Conservation (phyloP, 1,140 invertebrate species). For the Drepana arcuata region DNA sequence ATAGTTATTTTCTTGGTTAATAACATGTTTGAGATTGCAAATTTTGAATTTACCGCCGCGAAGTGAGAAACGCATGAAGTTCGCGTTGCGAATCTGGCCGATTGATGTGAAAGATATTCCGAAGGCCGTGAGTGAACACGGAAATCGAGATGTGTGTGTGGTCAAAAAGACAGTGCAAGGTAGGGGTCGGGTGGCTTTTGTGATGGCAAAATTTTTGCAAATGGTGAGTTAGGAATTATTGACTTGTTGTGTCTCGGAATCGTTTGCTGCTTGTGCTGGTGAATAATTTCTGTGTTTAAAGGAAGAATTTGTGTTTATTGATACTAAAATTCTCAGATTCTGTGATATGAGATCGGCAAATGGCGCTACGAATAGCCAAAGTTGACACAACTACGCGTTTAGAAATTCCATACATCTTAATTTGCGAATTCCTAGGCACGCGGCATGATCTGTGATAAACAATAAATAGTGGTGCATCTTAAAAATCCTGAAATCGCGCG, state of each 20-base stretch:
- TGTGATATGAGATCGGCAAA: slow-evolving; percentile 68
- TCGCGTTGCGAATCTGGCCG: slow-evolving; percentile 70
- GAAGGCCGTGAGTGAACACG: slow-evolving; percentile 73
- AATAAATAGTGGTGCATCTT: slow-evolving; percentile 61
- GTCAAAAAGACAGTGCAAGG: slow-evolving; percentile 73
- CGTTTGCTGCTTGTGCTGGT: slow-evolving; percentile 55
- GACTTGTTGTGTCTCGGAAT: slow-evolving; percentile 47
- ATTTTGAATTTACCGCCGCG: slow-evolving; percentile 61
- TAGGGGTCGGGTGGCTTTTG: slow-evolving; percentile 73
- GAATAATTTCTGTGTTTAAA: slow-evolving; percentile 50
- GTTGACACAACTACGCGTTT: slow-evolving; percentile 72
- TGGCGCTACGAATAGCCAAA: slow-evolving; percentile 71
- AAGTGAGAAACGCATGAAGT: slow-evolving; percentile 62
- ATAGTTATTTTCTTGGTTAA: no score
- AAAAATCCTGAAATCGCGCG: slow-evolving; percentile 55
- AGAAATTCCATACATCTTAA: slow-evolving; percentile 62
- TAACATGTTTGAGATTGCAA: no score
- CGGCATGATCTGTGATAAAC: slow-evolving; percentile 52
- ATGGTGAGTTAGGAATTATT: slow-evolving; percentile 72
- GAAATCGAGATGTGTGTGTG: slow-evolving; percentile 73
- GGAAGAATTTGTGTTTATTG: slow-evolving; percentile 60
- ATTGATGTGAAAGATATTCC: slow-evolving; percentile 73
- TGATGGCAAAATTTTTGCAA: slow-evolving; percentile 73
- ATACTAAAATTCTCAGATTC: slow-evolving; percentile 60
- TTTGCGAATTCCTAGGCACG: slow-evolving; percentile 54